Percentiles rank a stretch among this genome's conserved stretches.
Conservation (phyloP, 2,113 vertebrate species). For the Myrmecophaga tridactyla region DNA sequence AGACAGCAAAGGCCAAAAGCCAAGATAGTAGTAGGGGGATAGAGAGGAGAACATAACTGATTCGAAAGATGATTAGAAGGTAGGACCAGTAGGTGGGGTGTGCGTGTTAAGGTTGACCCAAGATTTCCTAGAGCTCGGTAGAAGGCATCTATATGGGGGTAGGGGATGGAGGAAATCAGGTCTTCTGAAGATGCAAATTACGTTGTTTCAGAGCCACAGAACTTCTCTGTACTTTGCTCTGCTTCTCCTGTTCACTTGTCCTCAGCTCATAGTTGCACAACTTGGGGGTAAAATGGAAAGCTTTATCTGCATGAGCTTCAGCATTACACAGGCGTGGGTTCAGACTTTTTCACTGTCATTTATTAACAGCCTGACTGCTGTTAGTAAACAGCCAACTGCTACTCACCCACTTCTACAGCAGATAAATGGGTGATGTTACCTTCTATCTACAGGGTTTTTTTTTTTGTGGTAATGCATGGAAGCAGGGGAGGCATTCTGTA, state of each 20-base stretch:
- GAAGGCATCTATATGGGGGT: neutral
- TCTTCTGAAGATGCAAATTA: neutral
- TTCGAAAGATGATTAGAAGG: neutral
- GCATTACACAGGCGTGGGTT: neutral
- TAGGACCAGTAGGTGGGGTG: neutral
- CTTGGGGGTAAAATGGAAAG: neutral
- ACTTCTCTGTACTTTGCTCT: neutral
- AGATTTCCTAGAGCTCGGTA: too few relatives aligned
- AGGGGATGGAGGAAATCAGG: neutral
- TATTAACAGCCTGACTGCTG: neutral
- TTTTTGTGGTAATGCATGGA: too few relatives aligned
- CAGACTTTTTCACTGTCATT: neutral
- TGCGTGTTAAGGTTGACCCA: neutral
- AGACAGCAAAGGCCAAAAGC: too few relatives aligned
- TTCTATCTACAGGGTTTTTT: fast-evolving
- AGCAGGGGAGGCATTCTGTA: fast-evolving
- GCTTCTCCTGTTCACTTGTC: too few relatives aligned
- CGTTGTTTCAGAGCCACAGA: neutral
- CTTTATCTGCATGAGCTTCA: neutral
- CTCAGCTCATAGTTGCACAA: neutral
- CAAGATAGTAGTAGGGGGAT: neutral
- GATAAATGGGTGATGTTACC: neutral
- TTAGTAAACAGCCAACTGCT: neutral
- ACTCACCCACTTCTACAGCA: neutral
- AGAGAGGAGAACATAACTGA: neutral